phyloP scores from a whole-genome alignment of 2,888 invertebrate species.

The Loripinus fragilis region DNA sequence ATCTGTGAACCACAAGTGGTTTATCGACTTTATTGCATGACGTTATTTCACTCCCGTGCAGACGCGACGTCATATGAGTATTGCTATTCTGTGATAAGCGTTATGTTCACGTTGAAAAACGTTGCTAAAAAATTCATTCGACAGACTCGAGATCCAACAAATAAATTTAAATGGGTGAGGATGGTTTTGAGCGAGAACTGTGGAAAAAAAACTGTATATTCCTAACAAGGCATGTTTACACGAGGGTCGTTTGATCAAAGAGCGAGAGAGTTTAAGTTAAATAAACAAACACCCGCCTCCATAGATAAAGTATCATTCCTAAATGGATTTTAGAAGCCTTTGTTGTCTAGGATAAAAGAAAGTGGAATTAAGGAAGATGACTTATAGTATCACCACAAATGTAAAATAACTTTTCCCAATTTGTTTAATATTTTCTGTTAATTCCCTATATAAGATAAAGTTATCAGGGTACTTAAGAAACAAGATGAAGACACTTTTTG shows the following conservation, averaged over 20 bases:
- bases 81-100: too few relatives aligned
- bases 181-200: too few relatives aligned
- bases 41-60: too few relatives aligned
- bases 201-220: background rate
- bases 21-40: too few relatives aligned
- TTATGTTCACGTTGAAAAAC: too few relatives aligned
- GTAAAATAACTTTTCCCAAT: background rate
- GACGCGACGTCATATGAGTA: too few relatives aligned
- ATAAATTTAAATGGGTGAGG: too few relatives aligned
- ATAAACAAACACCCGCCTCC: slow-evolving; percentile 19
- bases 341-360: slow-evolving; percentile 20
- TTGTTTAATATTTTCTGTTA: background rate
- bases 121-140: too few relatives aligned
- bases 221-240: slow-evolving; percentile 2
- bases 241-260: background rate
- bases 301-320: slow-evolving; percentile 1
- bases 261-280: slow-evolving; percentile 8
- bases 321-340: slow-evolving; percentile 16
- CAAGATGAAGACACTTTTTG: too few relatives aligned
- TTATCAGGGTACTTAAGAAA: too few relatives aligned
- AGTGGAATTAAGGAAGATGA: slow-evolving; percentile 12
- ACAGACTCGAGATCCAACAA: too few relatives aligned
- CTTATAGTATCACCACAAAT: background rate
- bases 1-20: too few relatives aligned
- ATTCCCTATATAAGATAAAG: background rate